Conservation (phyloP, 1,140 invertebrate species). For the Pararge aegeria region DNA sequence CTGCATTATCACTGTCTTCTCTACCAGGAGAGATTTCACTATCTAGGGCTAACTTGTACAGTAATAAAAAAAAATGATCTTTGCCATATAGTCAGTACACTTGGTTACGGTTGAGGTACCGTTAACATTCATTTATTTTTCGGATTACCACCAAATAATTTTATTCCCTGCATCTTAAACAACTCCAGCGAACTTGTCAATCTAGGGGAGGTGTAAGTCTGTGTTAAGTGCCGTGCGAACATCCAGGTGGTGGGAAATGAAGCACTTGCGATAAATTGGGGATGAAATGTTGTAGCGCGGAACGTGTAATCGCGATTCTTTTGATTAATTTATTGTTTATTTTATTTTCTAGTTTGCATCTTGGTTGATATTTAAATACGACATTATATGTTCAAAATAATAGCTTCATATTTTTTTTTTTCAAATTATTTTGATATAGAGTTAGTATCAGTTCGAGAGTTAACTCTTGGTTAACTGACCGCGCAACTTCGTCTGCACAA, state of each 20-base stretch:
- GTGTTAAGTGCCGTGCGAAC: constrained; percentile 45
- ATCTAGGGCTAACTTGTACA: too few species aligned
- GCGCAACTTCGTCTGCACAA: too few species aligned
- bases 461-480: too few species aligned
- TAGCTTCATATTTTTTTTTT: neutral
- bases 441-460: too few species aligned
- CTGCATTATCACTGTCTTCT: too few species aligned
- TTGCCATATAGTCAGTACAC: too few species aligned
- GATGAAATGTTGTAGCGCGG: constrained; percentile 17
- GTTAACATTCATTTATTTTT: neutral
- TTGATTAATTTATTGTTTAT: constrained; percentile 15
- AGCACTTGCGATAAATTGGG: constrained; percentile 35
- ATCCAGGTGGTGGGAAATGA: constrained; percentile 33
- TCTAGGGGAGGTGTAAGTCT: constrained; percentile 24
- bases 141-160: constrained; percentile 6
- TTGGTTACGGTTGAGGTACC: too few species aligned
- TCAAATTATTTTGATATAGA: too few species aligned
- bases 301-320: constrained; percentile 4
- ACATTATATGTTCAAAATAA: neutral
- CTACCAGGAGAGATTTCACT: too few species aligned
- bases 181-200: constrained; percentile 9
- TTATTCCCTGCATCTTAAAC: constrained; percentile 5
- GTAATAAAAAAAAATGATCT: too few species aligned
- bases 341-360: neutral
- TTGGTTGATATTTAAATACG: neutral